Percentiles rank a stretch among this genome's conserved stretches.
phyloP scores from a whole-genome alignment of 2,113 vertebrate species.

The Beaufortia kweichowensis region DNA sequence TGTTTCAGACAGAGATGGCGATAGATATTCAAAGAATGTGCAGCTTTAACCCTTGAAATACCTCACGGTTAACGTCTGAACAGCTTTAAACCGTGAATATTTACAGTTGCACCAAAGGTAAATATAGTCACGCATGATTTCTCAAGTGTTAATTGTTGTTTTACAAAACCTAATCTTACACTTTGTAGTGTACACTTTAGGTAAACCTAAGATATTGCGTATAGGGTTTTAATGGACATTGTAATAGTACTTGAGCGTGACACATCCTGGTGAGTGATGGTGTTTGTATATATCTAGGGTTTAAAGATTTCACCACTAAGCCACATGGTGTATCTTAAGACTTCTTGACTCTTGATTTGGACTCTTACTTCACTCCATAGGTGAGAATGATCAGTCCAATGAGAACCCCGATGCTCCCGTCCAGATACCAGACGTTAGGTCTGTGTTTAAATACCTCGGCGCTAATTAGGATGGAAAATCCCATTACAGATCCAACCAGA shows the following conservation, averaged over 20 bases:
- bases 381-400: slow-evolving; percentile 94
- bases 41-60: not conserved
- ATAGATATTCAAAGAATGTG: too few relatives aligned
- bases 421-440: slow-evolving; percentile 91
- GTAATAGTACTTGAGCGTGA: too few relatives aligned
- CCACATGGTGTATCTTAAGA: not conserved
- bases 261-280: too few relatives aligned
- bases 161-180: not conserved
- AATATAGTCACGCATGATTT: not conserved
- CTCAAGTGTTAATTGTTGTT: not conserved
- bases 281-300: too few relatives aligned
- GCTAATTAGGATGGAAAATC: slow-evolving; percentile 96
- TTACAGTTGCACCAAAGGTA: slow-evolving; percentile 14
- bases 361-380: slow-evolving; percentile 93
- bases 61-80: not conserved
- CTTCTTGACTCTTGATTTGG: not conserved
- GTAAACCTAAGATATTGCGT: not conserved
- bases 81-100: not conserved
- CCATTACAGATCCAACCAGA: slow-evolving; percentile 93
- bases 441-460: slow-evolving; percentile 95
- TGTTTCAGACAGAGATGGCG: too few relatives aligned
- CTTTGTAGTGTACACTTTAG: too few relatives aligned
- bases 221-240: too few relatives aligned
- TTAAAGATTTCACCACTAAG: too few relatives aligned
- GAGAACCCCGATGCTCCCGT: slow-evolving; percentile 88